Base-by-base conservation (phyloP, 2,888 invertebrate species). In the Aporophyla lueneburgensis region DNA sequence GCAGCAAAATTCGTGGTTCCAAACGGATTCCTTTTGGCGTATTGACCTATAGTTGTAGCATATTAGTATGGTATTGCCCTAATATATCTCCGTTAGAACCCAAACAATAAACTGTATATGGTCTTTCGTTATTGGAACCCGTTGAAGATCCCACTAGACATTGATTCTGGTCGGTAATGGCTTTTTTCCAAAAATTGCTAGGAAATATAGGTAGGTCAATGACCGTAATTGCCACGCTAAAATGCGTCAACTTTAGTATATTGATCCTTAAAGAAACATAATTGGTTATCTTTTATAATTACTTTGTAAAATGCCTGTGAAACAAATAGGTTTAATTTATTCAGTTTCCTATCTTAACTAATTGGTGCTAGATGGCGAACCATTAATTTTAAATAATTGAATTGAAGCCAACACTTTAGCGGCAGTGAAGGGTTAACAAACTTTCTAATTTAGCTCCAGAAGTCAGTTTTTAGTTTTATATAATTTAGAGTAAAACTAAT, bases 381-480 rank as follows among this genome's bases (percentile, higher is more conserved):
- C 76, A 84, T 84, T 75, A 85, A 84, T 84, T 78, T 81, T 77
- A 77, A 77, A 85, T 77, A 81, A 85, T 75, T 74, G 40, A 79
- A 85, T 82, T 46, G 76, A 74, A 67, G 70, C 59, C 59, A 82
- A 79, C 84, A 77, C 85, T 82, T 74, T 65, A 56, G 58, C 65
- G 62, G 58, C 56, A 69, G 33, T 81, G 72, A 76, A 74, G 66
- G 78, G 85, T 85, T 81, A 75, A 71, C 67, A 72, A 81, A 85
- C 85, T 85, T 84, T 74, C 58, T 81, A 84, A 78, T 85, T 78
- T 77, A 68, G 46, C 80, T 68, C 40, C 62, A 46, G 53, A 63
- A 80, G 67, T 58, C 71, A 71, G 58, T 71, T 77, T 85, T 81
- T 81, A 73, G 72, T 81, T 81, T 80, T 71, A 83, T 71, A 43